Evolutionary conservation across 1,140 invertebrate genomes (phyloP).

Genomic region (Ladona fulva): DNA sequence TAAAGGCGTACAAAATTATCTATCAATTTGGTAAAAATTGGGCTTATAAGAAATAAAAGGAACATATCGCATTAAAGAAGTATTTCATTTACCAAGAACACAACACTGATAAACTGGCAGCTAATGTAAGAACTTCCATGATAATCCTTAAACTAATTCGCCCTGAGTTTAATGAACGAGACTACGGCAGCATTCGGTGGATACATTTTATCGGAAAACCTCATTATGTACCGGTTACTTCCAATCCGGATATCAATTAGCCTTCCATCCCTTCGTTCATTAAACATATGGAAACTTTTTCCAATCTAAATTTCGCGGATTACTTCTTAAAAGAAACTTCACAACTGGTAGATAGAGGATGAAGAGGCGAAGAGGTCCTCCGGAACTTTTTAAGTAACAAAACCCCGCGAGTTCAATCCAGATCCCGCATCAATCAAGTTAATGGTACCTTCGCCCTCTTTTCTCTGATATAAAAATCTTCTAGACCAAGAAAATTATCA

Average conservation of each 20-base stretch:
- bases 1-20: no score
- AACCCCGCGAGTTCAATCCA: conserved; percentile 7
- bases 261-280: neutral
- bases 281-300: neutral
- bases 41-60: no score
- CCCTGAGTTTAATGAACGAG: no score
- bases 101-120: no score
- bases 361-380: neutral
- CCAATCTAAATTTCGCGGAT: neutral
- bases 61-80: no score
- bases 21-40: no score
- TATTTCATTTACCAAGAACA: no score
- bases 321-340: neutral
- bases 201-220: no score
- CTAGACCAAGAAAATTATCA: neutral
- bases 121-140: no score
- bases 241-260: neutral
- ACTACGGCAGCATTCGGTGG: no score
- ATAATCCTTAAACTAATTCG: no score
- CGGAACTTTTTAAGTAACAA: conserved; percentile 1
- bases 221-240: neutral
- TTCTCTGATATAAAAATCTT: neutral
- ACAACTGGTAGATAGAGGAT: neutral
- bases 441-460: neutral
- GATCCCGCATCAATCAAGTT: conserved; percentile 1